phyloP scores from a whole-genome alignment of 2,888 invertebrate species.

The Keiferia lycopersicella region DNA sequence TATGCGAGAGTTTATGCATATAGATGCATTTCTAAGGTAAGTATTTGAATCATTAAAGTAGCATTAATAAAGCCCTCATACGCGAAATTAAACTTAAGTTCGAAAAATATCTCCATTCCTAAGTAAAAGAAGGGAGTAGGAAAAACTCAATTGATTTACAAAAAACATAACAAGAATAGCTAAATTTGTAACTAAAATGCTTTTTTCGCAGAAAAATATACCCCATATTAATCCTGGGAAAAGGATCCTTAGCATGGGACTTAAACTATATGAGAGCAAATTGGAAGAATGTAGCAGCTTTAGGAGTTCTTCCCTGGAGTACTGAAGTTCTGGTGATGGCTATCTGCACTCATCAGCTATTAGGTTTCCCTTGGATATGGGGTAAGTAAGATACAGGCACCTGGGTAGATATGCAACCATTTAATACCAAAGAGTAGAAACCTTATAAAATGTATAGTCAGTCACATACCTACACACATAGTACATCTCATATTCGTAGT shows the following conservation, averaged over 20 bases:
- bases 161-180: neutral
- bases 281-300: constrained; percentile 56
- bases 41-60: no score
- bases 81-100: no score
- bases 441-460: no score
- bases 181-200: neutral
- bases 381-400: constrained; percentile 49
- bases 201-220: constrained; percentile 62
- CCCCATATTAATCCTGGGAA: constrained; percentile 70
- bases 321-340: constrained; percentile 61
- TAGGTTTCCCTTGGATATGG: constrained; percentile 70
- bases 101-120: no score
- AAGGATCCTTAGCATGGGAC: constrained; percentile 68
- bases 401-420: no score
- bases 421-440: no score
- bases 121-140: no score
- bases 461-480: no score
- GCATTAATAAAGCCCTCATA: no score
- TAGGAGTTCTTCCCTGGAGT: constrained; percentile 68
- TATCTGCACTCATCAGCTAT: constrained; percentile 54
- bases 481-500: no score
- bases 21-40: constrained; percentile 65
- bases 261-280: constrained; percentile 59
- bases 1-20: constrained; percentile 59
- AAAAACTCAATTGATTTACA: no score